Conservation (phyloP, 2,888 invertebrate genomes). For the Caenorhabditis auriculariae region DNA sequence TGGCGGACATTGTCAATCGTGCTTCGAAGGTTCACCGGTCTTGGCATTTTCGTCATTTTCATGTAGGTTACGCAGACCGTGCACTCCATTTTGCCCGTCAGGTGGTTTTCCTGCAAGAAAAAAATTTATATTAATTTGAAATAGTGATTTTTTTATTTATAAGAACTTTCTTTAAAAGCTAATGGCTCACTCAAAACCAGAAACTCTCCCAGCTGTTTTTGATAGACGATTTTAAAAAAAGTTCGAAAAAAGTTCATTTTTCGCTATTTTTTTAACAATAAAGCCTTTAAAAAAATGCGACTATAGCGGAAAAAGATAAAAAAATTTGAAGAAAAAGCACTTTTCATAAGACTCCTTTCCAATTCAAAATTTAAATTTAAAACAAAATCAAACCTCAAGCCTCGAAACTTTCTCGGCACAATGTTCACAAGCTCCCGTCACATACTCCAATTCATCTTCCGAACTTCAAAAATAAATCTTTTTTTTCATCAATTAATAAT, state of each 20-base stretch:
- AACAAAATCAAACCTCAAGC: too few species aligned
- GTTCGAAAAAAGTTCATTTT: neutral
- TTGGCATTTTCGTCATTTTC: constrained; percentile 9
- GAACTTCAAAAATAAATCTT: constrained; percentile 1
- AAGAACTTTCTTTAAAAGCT: too few species aligned
- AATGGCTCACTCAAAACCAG: too few species aligned
- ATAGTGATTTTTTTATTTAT: too few species aligned
- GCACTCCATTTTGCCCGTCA: constrained; percentile 14
- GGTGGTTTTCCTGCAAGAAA: constrained; percentile 2
- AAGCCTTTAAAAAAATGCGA: too few species aligned
- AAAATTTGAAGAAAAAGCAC: too few species aligned
- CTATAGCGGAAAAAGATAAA: too few species aligned
- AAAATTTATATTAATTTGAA: too few species aligned
- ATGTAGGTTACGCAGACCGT: constrained; percentile 14
- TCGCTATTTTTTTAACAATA: too few species aligned
- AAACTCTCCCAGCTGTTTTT: too few species aligned
- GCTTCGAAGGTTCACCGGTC: neutral
- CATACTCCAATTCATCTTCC: neutral
- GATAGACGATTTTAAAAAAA: neutral
- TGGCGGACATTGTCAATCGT: neutral
- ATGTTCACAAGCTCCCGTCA: constrained; percentile 18
- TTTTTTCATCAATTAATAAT: neutral
- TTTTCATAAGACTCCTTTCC: too few species aligned
- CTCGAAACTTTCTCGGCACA: constrained; percentile 6
- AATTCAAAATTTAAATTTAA: too few species aligned